Percentiles rank a stretch among this genome's conserved stretches.
These are phyloP conservation scores for Lepus oiostolus DNA, from an alignment of 2,797 vertebrate genomes.

Conservation along the genomic window DNA sequence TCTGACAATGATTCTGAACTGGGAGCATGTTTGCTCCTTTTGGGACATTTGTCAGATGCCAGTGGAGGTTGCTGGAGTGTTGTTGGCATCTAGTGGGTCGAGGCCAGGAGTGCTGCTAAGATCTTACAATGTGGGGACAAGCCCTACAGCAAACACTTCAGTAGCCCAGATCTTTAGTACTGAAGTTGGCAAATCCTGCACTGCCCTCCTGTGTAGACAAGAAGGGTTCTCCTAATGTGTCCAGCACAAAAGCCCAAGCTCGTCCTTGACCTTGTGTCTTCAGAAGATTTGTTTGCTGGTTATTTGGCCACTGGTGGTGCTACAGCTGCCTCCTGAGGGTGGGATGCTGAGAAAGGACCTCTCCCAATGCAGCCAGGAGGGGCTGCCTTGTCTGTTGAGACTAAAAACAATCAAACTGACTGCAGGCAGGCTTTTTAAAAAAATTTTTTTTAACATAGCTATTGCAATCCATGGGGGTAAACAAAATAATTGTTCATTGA, in stretches of 20 bases:
- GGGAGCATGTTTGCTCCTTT: neutral
- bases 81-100: neutral
- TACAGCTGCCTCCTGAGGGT: neutral
- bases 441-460: neutral
- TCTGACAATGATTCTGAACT: neutral
- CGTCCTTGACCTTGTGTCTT: neutral
- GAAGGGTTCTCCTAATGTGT: neutral
- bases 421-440: neutral
- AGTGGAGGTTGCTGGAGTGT: neutral
- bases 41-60: neutral
- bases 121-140: accelerated
- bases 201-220: neutral
- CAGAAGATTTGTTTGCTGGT: neutral
- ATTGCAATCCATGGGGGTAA: neutral
- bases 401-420: neutral
- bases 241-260: neutral
- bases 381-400: neutral
- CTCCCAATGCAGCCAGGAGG: neutral
- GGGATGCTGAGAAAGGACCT: neutral
- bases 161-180: too few relatives aligned
- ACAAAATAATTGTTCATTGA: neutral
- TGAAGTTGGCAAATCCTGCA: neutral
- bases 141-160: neutral
- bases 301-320: neutral
- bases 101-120: neutral